Percentiles rank a stretch among this genome's conserved stretches.
Conservation (phyloP, 2,113 vertebrate species). For the Clarias gariepinus region DNA sequence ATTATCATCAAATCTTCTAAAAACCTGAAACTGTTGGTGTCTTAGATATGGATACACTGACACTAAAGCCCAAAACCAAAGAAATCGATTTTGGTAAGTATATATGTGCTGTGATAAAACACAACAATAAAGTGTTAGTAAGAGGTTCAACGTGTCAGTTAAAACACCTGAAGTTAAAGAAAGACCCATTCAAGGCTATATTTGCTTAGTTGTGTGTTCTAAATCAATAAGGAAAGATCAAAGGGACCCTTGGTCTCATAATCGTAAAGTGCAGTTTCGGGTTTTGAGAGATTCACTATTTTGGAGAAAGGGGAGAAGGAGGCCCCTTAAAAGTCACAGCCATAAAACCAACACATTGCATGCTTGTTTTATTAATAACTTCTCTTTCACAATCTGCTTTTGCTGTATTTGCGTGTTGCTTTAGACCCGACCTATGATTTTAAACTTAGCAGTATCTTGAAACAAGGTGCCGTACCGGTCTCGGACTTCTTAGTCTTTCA, state of each 20-base stretch:
- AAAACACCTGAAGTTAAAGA: conserved; percentile 36
- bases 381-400: not conserved
- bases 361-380: conserved; percentile 28
- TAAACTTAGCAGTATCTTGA: not conserved
- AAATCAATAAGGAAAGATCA: conserved; percentile 60
- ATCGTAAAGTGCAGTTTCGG: conserved; percentile 36
- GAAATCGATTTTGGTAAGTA: conserved; percentile 32
- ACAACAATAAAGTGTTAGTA: conserved; percentile 32
- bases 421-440: not conserved
- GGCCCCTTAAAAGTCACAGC: not conserved
- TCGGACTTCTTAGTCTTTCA: too few species aligned
- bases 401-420: too few species aligned
- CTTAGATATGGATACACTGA: not conserved
- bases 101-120: not conserved
- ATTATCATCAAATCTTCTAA: not conserved
- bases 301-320: conserved; percentile 7
- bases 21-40: not conserved
- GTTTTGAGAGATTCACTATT: conserved; percentile 39
- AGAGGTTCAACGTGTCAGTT: conserved; percentile 49
- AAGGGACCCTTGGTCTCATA: conserved; percentile 42
- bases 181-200: conserved; percentile 42
- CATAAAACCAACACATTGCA: conserved; percentile 16
- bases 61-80: not conserved
- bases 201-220: conserved; percentile 46
- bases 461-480: not conserved